Evolutionary conservation across 1,140 invertebrate genomes (phyloP), one percentile per base, ranked within the genome.

Genomic region (Penaeus japonicus): DNA sequence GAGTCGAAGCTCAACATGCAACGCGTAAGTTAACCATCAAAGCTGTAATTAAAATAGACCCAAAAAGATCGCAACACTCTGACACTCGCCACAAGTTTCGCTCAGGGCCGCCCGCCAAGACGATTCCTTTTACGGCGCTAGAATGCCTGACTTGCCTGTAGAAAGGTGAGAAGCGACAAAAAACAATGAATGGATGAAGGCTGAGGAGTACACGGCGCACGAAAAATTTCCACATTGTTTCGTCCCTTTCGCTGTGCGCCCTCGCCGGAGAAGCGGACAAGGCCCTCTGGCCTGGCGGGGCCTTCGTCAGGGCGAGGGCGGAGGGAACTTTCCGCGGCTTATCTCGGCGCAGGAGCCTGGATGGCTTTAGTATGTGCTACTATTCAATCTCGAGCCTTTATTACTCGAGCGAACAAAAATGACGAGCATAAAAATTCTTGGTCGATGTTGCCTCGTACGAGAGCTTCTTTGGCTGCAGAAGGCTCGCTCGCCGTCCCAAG

Each of bases 101-200:
- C 27, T 73, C 70, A 47, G 70, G 24, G 70, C 17, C 35, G 70
- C 18, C 70, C 70, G 70, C 70, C 70, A 73, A 73, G 70, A 73
- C 35, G 27, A 30, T 73, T 27, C 70, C 70, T 27, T 73, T 27
- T 73, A 73, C 70, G 70, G 70, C 22, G 70, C 15, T 10, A 27
- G 70, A 47, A 27, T 73, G 70, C 70, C 70, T 73, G 70, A 73
- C 70, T 73, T 32, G 70, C 70, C 70, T 73, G 27, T 73, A 73
- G 70, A 73, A 73, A 73, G 70, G 70, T 73, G 70, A 73, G 70
- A 73, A 73, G 24, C 35, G 70, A 32, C 70, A 73, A 73, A 73
- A 73, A 73, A 73, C 70, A 73, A 73, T 73, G 70, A 73, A 73
- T 73, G 70, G 70, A 73, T 32, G 70, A 73, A 73, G 70, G 70